phyloP scores from a whole-genome alignment of 2,888 invertebrate species.

The Lepidocyrtinus sp. region DNA sequence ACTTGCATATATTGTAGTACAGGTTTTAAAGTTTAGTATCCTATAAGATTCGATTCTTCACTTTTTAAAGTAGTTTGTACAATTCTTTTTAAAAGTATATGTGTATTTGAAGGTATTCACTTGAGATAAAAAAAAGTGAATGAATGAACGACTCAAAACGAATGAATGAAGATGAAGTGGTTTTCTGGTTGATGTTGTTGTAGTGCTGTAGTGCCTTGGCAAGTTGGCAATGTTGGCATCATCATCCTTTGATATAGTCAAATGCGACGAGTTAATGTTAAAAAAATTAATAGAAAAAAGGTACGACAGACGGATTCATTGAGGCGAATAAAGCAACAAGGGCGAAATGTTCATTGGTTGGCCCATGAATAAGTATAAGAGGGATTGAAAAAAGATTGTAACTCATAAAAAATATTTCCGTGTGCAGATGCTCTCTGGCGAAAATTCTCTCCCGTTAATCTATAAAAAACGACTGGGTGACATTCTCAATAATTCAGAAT shows the following conservation, averaged over 20 bases:
- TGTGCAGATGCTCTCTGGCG: neutral
- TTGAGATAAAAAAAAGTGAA: slow-evolving; percentile 34
- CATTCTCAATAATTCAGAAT: neutral
- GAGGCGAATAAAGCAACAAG: slow-evolving; percentile 38
- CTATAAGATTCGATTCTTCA: neutral
- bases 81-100: neutral
- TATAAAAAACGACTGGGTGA: neutral
- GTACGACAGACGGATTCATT: slow-evolving; percentile 34
- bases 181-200: slow-evolving; percentile 5
- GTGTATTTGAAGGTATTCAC: neutral
- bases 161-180: slow-evolving; percentile 44
- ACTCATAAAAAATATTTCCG: too few relatives aligned
- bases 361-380: neutral
- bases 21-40: neutral
- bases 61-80: slow-evolving; percentile 1
- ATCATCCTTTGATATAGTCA: neutral
- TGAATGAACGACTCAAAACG: slow-evolving; percentile 40
- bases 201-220: neutral
- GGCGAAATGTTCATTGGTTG: neutral
- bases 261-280: neutral
- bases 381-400: neutral
- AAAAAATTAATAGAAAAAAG: neutral
- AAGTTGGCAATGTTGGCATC: neutral
- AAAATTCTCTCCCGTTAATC: neutral
- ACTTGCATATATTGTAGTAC: neutral